phyloP scores from a whole-genome alignment of 2,797 vertebrate genomes.

The Tiaroga cobitis region DNA sequence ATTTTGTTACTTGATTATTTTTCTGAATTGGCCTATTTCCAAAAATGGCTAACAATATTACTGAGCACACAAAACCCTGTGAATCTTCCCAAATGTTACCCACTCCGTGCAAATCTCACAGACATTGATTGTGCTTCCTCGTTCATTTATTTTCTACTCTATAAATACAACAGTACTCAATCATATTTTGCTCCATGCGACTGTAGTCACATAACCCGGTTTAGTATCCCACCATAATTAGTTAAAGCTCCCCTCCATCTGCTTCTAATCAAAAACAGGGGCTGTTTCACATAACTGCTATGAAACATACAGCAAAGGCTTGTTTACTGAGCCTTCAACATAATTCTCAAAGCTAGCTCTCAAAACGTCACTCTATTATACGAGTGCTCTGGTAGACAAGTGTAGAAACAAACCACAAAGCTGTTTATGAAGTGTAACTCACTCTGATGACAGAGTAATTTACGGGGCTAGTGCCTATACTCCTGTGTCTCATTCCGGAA shows the following conservation, averaged over 20 bases:
- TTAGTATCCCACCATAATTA: conserved; percentile 35
- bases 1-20: conserved; percentile 40
- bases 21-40: conserved; percentile 13
- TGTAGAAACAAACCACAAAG: conserved; percentile 32
- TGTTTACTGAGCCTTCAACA: conserved; percentile 51
- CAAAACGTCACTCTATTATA: conserved; percentile 52
- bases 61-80: conserved; percentile 12
- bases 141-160: conserved; percentile 10
- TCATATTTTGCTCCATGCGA: not conserved
- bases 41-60: conserved; percentile 18
- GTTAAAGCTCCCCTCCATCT: conserved; percentile 33
- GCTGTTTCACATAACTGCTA: conserved; percentile 25
- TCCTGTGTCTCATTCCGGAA: conserved; percentile 11
- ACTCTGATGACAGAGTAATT: conserved; percentile 33
- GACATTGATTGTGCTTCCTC: not conserved
- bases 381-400: conserved; percentile 19
- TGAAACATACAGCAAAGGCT: conserved; percentile 35
- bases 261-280: conserved; percentile 30
- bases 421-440: conserved; percentile 46
- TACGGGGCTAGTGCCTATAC: not conserved
- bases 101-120: not conserved
- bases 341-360: conserved; percentile 58
- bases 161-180: conserved; percentile 16
- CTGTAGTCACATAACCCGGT: conserved; percentile 18
- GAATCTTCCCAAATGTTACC: conserved; percentile 9